Percentiles rank a stretch among this genome's conserved stretches.
phyloP scores from a whole-genome alignment of 2,888 invertebrate species.

The Dynastes tityus region DNA sequence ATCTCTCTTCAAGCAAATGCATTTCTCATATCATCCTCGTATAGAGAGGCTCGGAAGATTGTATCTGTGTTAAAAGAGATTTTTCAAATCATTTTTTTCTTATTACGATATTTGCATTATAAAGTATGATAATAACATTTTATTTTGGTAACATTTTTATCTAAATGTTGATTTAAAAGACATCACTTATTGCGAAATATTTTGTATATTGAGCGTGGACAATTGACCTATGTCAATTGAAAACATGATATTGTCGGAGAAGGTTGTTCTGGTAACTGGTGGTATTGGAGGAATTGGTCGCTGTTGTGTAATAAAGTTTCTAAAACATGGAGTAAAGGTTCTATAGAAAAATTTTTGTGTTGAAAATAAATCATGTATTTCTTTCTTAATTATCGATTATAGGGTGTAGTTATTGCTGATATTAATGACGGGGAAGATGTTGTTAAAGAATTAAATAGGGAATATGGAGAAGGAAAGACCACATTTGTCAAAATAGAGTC shows the following conservation, averaged over 20 bases:
- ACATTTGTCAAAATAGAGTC: conserved; percentile 48
- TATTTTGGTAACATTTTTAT: too few relatives aligned
- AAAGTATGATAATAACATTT: too few relatives aligned
- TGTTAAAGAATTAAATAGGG: conserved; percentile 18
- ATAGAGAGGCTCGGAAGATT: too few relatives aligned
- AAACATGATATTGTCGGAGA: conserved; percentile 13
- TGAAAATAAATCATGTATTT: neutral
- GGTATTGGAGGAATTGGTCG: conserved; percentile 11
- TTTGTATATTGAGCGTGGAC: too few relatives aligned
- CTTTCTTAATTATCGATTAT: neutral
- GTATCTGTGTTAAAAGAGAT: too few relatives aligned
- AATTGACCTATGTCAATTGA: too few relatives aligned
- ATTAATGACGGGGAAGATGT: conserved; percentile 45
- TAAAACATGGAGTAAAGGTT: conserved; percentile 21
- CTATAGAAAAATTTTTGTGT: neutral
- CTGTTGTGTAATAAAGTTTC: conserved; percentile 19
- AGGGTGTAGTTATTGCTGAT: conserved; percentile 52
- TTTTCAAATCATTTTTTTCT: too few relatives aligned
- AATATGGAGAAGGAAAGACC: conserved; percentile 44
- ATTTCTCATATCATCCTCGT: too few relatives aligned
- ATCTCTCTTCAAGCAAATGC: too few relatives aligned
- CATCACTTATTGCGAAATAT: too few relatives aligned
- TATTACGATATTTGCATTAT: too few relatives aligned
- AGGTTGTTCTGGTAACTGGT: conserved; percentile 36
- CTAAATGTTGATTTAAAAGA: too few relatives aligned